phyloP scores from a whole-genome alignment of 2,113 vertebrate species.

The Channa maculata region DNA sequence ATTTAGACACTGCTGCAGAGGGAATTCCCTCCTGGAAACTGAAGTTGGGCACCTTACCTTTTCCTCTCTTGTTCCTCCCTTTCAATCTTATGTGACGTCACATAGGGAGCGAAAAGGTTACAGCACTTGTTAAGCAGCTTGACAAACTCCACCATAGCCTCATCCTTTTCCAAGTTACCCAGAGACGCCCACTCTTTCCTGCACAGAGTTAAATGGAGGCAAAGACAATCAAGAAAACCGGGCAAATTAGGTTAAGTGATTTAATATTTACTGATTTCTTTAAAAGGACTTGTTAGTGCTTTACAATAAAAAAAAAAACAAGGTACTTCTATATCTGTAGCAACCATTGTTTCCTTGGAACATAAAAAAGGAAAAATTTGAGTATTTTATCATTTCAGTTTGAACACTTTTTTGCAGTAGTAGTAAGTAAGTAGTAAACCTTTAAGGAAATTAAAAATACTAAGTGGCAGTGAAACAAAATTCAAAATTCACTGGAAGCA shows the following conservation, averaged over 20 bases:
- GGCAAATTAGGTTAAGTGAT: neutral
- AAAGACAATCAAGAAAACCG: neutral
- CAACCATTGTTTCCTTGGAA: neutral
- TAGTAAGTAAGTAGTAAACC: no score
- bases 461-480: no score
- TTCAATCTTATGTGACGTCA: slow-evolving; percentile 97
- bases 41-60: slow-evolving; percentile 82
- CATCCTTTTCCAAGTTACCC: slow-evolving; percentile 92
- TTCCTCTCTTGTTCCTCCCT: slow-evolving; percentile 96
- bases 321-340: neutral
- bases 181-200: slow-evolving; percentile 97
- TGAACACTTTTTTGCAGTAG: neutral
- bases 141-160: slow-evolving; percentile 97
- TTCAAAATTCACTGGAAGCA: neutral
- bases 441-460: no score
- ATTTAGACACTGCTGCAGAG: slow-evolving; percentile 8
- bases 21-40: neutral
- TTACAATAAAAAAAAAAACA: neutral
- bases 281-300: neutral
- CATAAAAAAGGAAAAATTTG: no score
- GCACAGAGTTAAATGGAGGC: slow-evolving; percentile 19
- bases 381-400: no score
- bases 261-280: neutral
- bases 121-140: slow-evolving; percentile 94
- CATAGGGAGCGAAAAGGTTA: slow-evolving; percentile 93